A percentile compares a stretch with the other conserved stretches of the same genome.
phyloP scores from a whole-genome alignment of 2,113 vertebrate species.

The Tachuris rubrigastra region DNA sequence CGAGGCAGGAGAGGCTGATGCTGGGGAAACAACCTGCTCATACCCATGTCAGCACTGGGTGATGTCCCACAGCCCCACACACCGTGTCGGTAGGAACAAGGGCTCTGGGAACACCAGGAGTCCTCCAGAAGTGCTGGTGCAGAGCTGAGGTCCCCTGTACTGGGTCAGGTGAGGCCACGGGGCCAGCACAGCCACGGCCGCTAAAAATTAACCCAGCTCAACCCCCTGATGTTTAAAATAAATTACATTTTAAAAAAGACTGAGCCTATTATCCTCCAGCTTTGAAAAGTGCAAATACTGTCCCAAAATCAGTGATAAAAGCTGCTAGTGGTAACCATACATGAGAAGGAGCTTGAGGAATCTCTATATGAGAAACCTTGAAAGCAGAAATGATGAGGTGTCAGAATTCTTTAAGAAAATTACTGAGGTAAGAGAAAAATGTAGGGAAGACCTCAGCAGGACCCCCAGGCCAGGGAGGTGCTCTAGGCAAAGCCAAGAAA shows the following conservation, averaged over 20 bases:
- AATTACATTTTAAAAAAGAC: neutral
- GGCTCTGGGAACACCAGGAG: neutral
- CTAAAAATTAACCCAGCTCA: neutral
- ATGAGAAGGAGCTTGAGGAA: neutral
- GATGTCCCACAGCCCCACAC: accelerated
- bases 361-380: neutral
- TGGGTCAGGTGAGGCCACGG: neutral
- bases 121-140: neutral
- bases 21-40: neutral
- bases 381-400: neutral
- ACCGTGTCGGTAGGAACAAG: accelerated
- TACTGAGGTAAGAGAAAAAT: neutral
- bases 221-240: neutral
- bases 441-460: neutral
- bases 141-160: neutral
- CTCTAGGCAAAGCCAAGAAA: neutral
- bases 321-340: neutral
- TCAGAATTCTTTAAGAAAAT: neutral
- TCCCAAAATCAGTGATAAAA: neutral
- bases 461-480: neutral
- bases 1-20: neutral
- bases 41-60: neutral
- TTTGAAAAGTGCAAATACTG: neutral
- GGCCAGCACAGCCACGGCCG: neutral
- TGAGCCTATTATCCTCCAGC: neutral